Conservation (phyloP, 2,888 invertebrate genomes). For the Clunio marinus region DNA sequence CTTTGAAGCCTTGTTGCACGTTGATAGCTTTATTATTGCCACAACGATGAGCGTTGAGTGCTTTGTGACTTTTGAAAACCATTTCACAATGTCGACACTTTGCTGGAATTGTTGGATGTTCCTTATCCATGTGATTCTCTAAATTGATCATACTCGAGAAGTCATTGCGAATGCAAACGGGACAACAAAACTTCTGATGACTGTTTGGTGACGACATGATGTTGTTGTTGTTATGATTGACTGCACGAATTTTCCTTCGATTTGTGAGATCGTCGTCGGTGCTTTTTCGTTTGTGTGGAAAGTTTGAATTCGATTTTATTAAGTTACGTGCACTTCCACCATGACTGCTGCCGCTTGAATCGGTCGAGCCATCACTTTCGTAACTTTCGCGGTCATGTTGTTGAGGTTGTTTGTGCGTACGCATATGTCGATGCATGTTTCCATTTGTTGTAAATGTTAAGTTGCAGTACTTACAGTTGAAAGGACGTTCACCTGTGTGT, state of each 20-base stretch:
- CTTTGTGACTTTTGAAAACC: constrained; percentile 68
- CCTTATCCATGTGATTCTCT: constrained; percentile 62
- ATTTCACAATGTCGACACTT: constrained; percentile 71
- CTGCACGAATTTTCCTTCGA: constrained; percentile 40
- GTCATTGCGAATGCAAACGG: constrained; percentile 60
- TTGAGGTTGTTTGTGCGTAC: constrained; percentile 61
- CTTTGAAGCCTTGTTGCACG: constrained; percentile 59
- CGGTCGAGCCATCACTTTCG: constrained; percentile 58
- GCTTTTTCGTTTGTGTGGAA: constrained; percentile 45
- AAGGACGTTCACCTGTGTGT: constrained; percentile 76
- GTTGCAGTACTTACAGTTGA: constrained; percentile 71
- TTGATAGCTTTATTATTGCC: constrained; percentile 53
- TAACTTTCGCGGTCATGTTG: constrained; percentile 54
- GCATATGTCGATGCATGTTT: constrained; percentile 79
- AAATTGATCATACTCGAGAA: constrained; percentile 58
- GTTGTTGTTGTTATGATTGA: constrained; percentile 5
- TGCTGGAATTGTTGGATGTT: constrained; percentile 62
- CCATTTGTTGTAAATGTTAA: constrained; percentile 81
- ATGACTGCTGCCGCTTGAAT: constrained; percentile 50
- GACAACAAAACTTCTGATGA: constrained; percentile 53
- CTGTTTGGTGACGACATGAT: constrained; percentile 30
- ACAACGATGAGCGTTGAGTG: constrained; percentile 66
- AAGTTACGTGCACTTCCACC: constrained; percentile 31
- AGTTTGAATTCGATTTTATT: background rate
- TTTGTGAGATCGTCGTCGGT: constrained; percentile 44